Conservation (phyloP, 2,797 vertebrate genomes). For the Microctenopoma steveboyesi region DNA sequence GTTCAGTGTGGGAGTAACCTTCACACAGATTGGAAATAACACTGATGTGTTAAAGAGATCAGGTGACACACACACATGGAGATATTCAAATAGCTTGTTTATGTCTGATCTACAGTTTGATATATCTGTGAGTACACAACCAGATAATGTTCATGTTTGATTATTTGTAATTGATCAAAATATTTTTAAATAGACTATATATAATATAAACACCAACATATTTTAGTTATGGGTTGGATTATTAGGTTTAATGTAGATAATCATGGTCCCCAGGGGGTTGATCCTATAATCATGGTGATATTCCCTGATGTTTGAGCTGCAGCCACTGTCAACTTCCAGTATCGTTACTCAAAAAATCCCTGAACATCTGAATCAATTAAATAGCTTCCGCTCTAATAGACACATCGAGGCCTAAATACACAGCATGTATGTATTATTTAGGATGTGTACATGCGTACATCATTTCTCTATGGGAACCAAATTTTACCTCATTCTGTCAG, state of each 20-base stretch:
- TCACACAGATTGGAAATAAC: conserved; percentile 37
- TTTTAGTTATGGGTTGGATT: background rate
- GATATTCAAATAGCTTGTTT: background rate
- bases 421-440: too few species aligned
- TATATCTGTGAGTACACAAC: background rate
- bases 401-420: background rate
- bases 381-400: background rate
- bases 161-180: too few species aligned
- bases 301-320: too few species aligned
- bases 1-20: conserved; percentile 32
- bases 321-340: background rate
- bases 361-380: too few species aligned
- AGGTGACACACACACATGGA: background rate
- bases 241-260: background rate
- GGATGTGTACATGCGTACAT: background rate
- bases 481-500: conserved; percentile 13
- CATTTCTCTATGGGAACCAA: background rate
- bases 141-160: background rate
- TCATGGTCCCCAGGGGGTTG: background rate
- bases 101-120: background rate
- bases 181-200: background rate
- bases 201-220: background rate
- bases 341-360: too few species aligned
- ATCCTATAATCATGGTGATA: background rate
- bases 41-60: conserved; percentile 28